These are phyloP conservation scores for Drosophila insularis DNA, from an alignment of 1,140 invertebrate genomes.

Conservation along the genomic window DNA sequence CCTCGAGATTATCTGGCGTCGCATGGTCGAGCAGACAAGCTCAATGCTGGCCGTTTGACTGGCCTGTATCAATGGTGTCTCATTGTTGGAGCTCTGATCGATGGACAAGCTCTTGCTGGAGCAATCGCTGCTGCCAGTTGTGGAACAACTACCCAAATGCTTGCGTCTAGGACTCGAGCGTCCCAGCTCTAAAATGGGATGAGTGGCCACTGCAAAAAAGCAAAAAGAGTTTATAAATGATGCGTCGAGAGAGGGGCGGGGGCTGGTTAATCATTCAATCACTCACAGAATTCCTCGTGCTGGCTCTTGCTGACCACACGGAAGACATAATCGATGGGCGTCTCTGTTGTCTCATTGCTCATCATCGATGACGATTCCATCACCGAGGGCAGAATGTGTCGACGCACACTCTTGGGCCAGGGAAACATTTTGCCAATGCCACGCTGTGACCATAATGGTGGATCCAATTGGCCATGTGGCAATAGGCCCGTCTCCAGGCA, in stretches of 20 bases:
- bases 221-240: no score
- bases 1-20: slow-evolving; percentile 95
- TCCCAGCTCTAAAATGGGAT: slow-evolving; percentile 78
- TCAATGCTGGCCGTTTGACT: slow-evolving; percentile 85
- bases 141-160: slow-evolving; percentile 81
- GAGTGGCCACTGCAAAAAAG: slow-evolving; percentile 59
- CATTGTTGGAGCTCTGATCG: slow-evolving; percentile 84
- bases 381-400: slow-evolving; percentile 85
- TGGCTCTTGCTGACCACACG: slow-evolving; percentile 91
- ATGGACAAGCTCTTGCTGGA: slow-evolving; percentile 82
- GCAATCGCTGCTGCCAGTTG: slow-evolving; percentile 81
- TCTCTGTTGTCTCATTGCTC: slow-evolving; percentile 65
- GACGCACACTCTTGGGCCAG: slow-evolving; percentile 86
- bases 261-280: no score
- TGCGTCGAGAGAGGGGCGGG: no score
- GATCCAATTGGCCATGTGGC: slow-evolving; percentile 95
- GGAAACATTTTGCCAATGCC: slow-evolving; percentile 91
- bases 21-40: slow-evolving; percentile 95
- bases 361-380: slow-evolving; percentile 85
- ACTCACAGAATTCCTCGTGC: slow-evolving; percentile 89
- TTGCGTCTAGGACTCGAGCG: slow-evolving; percentile 71
- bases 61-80: slow-evolving; percentile 68
- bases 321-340: slow-evolving; percentile 93
- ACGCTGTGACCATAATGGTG: slow-evolving; percentile 95
- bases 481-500: slow-evolving; percentile 94